phyloP scores from a whole-genome alignment of 2,888 invertebrate genomes.

The Tenthredo scrophulariae region DNA sequence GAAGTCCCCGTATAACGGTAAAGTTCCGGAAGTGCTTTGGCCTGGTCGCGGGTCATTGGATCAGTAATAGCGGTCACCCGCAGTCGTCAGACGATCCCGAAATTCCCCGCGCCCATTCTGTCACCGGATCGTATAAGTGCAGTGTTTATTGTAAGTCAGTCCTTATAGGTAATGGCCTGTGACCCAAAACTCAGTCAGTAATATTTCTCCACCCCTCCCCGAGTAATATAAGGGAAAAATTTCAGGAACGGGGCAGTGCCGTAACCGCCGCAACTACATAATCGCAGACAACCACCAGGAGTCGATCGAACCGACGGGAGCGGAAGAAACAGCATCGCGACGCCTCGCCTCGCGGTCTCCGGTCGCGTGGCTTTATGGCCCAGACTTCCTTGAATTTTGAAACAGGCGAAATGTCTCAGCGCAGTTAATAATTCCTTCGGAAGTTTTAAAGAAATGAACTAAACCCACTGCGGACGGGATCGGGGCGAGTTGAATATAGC shows the following conservation, averaged over 20 bases:
- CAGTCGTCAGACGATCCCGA: slow-evolving; percentile 66
- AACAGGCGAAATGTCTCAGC: slow-evolving; percentile 41
- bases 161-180: slow-evolving; percentile 75
- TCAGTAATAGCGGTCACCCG: slow-evolving; percentile 77
- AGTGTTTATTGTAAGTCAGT: slow-evolving; percentile 53
- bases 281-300: slow-evolving; percentile 41
- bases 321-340: slow-evolving; percentile 73
- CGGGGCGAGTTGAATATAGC: background rate
- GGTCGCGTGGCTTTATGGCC: slow-evolving; percentile 76
- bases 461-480: slow-evolving; percentile 50
- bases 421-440: slow-evolving; percentile 50
- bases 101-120: slow-evolving; percentile 58
- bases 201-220: slow-evolving; percentile 38
- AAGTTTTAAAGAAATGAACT: slow-evolving; percentile 53
- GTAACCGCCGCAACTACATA: slow-evolving; percentile 55
- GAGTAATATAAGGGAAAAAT: slow-evolving; percentile 17
- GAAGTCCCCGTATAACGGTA: background rate
- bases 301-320: slow-evolving; percentile 62
- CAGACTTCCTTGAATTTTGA: slow-evolving; percentile 51
- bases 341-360: slow-evolving; percentile 75
- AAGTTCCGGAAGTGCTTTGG: slow-evolving; percentile 49
- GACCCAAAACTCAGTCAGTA: slow-evolving; percentile 62
- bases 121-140: slow-evolving; percentile 40
- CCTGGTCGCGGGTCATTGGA: slow-evolving; percentile 74
- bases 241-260: slow-evolving; percentile 32